Evolutionary conservation across 2,888 invertebrate genomes (phyloP), one percentile per base, ranked within the genome.

Genomic region (Spodoptera picta): DNA sequence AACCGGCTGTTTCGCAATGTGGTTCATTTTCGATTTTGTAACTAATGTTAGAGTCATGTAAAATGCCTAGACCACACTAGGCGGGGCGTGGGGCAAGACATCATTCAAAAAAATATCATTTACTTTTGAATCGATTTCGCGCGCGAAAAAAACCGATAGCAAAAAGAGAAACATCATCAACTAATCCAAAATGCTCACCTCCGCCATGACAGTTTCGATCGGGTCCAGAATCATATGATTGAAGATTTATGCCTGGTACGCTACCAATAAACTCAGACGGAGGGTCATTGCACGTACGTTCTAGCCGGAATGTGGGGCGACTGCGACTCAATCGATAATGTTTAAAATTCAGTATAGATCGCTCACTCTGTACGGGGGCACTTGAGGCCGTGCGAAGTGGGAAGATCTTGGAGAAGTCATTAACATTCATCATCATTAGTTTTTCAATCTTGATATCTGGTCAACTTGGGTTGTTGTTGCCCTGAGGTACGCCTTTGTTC

Each of bases 331-430:
- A 89, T 93, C 92, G 89, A 92, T 91, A 51, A 88, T 88, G 83
- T 82, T 93, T 92, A 89, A 88, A 85, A 93, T 93, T 92, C 92
- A 88, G 84, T 83, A 87, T 89, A 86, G 79, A 72, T 41, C 83
- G 81, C 83, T 80, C 75, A 75, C 80, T 79, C 72, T 79, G 86
- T 81, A 83, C 81, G 82, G 82, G 81, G 82, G 74, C 69, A 69
- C 61, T 62, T 49, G 75, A 62, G 65, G 75, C 75, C 69, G 73
- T 74, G 73, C 64, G 77, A 73, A 75, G 52, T 63, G 63, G 55
- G 45, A 56, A 57, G 73, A 60, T 63, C 67, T 68, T 60, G 19
- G 57, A 12, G 59, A 64, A 64, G 60, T 75, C 60, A 75, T 72
- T 60, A 44, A 31, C 43, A 72, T 72, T 69, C 71, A 70, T 62